phyloP scores from a whole-genome alignment of 1,140 invertebrate genomes.

The Scaptomyza graminum region DNA sequence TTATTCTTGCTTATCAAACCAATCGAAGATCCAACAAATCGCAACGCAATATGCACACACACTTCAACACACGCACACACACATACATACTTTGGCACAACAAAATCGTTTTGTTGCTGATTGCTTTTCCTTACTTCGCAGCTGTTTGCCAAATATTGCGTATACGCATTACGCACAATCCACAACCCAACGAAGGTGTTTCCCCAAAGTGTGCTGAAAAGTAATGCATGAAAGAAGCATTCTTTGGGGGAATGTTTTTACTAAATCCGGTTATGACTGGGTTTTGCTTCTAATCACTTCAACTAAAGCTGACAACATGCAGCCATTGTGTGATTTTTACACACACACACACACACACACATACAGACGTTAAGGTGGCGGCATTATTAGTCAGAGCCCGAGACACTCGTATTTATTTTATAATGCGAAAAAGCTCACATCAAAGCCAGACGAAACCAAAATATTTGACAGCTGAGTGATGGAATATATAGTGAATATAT shows the following conservation, averaged over 20 bases:
- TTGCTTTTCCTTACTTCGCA: conserved; percentile 22
- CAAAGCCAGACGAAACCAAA: conserved; percentile 37
- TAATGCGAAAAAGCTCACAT: conserved; percentile 30
- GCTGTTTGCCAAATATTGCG: conserved; percentile 42
- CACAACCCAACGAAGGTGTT: neutral
- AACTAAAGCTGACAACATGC: conserved; percentile 60
- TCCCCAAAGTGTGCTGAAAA: neutral
- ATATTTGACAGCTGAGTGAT: conserved; percentile 29
- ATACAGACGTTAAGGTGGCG: neutral
- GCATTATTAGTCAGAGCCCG: conserved; percentile 21
- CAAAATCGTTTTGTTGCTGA: conserved; percentile 52
- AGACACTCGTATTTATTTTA: conserved; percentile 18
- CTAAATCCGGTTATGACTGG: conserved; percentile 6
- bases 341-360: neutral
- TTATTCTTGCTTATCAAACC: neutral
- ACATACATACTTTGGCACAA: conserved; percentile 33
- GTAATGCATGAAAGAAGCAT: neutral
- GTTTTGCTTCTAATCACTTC: conserved; percentile 39
- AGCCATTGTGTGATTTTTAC: conserved; percentile 67
- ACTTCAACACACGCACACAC: neutral
- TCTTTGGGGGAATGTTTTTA: neutral
- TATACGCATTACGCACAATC: conserved; percentile 19
- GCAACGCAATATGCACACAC: conserved; percentile 27
- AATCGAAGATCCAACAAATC: conserved; percentile 2
- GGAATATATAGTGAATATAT: conserved; percentile 1